Conservation (phyloP, 1,140 invertebrate genomes). For the Patella vulgata region DNA sequence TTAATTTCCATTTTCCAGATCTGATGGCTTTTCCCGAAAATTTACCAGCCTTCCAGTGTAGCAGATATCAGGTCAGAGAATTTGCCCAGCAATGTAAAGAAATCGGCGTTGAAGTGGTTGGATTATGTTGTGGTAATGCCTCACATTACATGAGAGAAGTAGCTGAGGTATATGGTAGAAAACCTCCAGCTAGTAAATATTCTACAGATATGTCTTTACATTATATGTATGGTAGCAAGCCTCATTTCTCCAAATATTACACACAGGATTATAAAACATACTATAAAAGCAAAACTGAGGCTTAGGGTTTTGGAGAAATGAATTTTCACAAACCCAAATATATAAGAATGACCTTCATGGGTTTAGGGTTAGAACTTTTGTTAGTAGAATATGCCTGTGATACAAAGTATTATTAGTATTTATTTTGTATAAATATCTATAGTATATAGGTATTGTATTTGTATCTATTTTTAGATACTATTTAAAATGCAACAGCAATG, state of each 20-base stretch:
- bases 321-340: too few relatives aligned
- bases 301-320: too few relatives aligned
- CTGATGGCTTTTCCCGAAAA: conserved; percentile 43
- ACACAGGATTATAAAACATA: not conserved
- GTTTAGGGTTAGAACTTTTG: too few relatives aligned
- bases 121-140: conserved; percentile 33
- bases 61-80: conserved; percentile 22
- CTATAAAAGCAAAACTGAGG: too few relatives aligned
- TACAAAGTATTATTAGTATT: too few relatives aligned
- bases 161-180: conserved; percentile 28
- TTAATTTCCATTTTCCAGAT: conserved; percentile 33
- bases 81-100: conserved; percentile 32
- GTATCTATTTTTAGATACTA: too few relatives aligned
- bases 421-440: too few relatives aligned
- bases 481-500: too few relatives aligned
- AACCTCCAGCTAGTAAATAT: conserved; percentile 20
- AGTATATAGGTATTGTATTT: too few relatives aligned
- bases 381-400: too few relatives aligned
- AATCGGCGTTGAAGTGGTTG: conserved; percentile 32
- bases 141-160: conserved; percentile 30
- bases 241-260: not conserved
- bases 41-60: conserved; percentile 37
- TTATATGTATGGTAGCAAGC: not conserved
- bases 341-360: too few relatives aligned
- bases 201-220: conserved; percentile 2